Percentiles rank a stretch among this genome's conserved stretches.
Evolutionary conservation across 2,888 invertebrate genomes (phyloP).

Genomic region (Caenorhabditis uteleia): DNA sequence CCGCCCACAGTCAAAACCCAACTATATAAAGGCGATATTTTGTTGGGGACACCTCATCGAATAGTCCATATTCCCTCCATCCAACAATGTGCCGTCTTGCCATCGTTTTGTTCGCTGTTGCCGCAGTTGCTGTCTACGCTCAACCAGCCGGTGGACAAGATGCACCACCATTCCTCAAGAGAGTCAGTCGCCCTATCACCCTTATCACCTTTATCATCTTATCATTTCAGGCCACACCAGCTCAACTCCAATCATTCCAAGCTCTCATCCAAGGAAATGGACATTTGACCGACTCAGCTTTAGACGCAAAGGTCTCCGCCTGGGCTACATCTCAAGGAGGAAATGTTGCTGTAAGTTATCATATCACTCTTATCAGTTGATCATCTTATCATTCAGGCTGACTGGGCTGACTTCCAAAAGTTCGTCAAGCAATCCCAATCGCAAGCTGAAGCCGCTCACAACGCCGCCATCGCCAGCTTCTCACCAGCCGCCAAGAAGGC

Average conservation of each 20-base stretch:
- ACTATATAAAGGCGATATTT: too few species aligned
- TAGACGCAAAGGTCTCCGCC: constrained; percentile 57
- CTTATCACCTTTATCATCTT: background rate
- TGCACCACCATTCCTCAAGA: constrained; percentile 57
- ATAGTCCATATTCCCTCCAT: background rate
- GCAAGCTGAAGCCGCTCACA: constrained; percentile 60
- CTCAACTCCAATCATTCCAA: constrained; percentile 50
- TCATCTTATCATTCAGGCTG: constrained; percentile 40
- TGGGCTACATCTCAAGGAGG: constrained; percentile 50
- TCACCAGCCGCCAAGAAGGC: constrained; percentile 59
- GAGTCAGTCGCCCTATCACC: constrained; percentile 11
- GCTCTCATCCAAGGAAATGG: constrained; percentile 44
- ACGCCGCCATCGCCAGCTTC: constrained; percentile 56
- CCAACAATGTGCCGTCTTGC: constrained; percentile 33
- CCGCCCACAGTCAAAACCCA: too few species aligned
- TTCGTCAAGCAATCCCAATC: constrained; percentile 50
- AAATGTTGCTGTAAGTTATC: constrained; percentile 13
- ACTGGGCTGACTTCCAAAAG: constrained; percentile 58
- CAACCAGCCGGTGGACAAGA: constrained; percentile 45
- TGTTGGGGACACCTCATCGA: background rate
- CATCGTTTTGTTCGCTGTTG: constrained; percentile 44
- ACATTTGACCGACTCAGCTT: constrained; percentile 53
- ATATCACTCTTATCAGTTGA: background rate
- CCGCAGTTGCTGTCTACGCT: constrained; percentile 46
- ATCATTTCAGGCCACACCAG: constrained; percentile 34